Base-by-base conservation (phyloP, 2,888 invertebrate genomes). In the Drosophila ustulata region DNA sequence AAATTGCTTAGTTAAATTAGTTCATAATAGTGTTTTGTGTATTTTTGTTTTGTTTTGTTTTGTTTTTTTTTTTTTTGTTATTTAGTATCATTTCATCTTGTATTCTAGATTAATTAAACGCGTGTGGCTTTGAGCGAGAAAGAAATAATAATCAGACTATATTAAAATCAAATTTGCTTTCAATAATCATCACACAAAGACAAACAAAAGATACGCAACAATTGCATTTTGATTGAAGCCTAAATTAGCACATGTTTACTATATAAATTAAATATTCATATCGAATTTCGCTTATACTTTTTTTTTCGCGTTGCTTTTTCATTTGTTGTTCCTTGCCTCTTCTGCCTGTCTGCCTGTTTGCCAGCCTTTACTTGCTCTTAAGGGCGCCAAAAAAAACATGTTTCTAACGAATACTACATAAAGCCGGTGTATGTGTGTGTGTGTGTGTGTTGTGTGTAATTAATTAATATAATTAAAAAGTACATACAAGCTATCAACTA, bases 381-480 rank as follows among this genome's bases (percentile, higher is more conserved):
- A 45, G 45, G 41, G 58, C 55, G 55, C 72, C 34, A 34, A 34
- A 56, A 55, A 62, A 66, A 63, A 66, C 46, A 53, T 56, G 32
- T 59, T 39, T 57, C 51, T 67, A 68, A 68, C 64, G 70, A 72
- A 66, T 77, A 77, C 65, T 72, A 77, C 77, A 72, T 75, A 71
- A 75, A 66, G 75, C 75, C 77, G 67, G 71, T 41, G 32, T 66
- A 66, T 65, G 78, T 67, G 70, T 71, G 51, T 75, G 74, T 75
- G 74, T 78, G 71, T 71, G 62, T 51, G 41, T 62, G 46, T 34
- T 32, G 32, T 32, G 32, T 37, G 34, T 34, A 62, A 66, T 70
- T 84, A 83, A 80, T 86, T 80, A 83, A 80, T 83, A 78, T 83
- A 87, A 84, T 87, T 82, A 71, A 87, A 82, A 82, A 78, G 49